Base-by-base conservation (phyloP, 2,888 invertebrate species). In the Drosophila mayaguana region DNA sequence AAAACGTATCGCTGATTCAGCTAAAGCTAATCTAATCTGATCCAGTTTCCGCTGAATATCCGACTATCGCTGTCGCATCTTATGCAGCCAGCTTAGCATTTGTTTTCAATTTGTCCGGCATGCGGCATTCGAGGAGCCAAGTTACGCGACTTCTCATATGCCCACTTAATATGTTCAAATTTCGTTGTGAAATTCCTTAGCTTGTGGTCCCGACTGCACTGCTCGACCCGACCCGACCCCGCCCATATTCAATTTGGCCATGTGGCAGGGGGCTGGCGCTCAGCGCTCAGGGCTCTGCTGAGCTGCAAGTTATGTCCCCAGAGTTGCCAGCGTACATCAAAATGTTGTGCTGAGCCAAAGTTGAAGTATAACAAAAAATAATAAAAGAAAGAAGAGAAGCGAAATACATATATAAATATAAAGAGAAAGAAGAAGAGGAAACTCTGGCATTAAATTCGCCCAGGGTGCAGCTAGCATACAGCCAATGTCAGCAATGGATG, bases 401-500 rank as follows among this genome's bases (percentile, higher is more conserved):
- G n/a, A 1, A 8, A 28, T 28, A 8, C 1, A 28, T 28, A 28
- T 28, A 28, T 7, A 46, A 3, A 43, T 11, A 18, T 64, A 68
- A 14, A 0, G 36, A 14, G 1, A 34, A 11, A 64, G 69, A 79
- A 43, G 16, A 22, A 3, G 14, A 16, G 25, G 16, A 46, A 48
- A 28, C 48, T 62, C 65, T 61, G 51, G 72, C 81, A 80, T 76
- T 66, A 76, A 85, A 83, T 72, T 83, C 74, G 65, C 80, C 72
- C 83, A 83, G 80, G 83, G 80, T 83, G 80, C 74, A 70, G 80
- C 62, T 63, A 74, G 69, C 75, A 74, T 75, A 50, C 12, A 38
- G 48, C 34, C 48, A 34, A 51, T 56, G 56, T 11, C 53, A 54
- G 53, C 53, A 7, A 25, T 11, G 48, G 48, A n/a, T 18, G 25